Evolutionary conservation across 2,113 vertebrate species (phyloP).

Genomic region (Notarius lentiginosus): DNA sequence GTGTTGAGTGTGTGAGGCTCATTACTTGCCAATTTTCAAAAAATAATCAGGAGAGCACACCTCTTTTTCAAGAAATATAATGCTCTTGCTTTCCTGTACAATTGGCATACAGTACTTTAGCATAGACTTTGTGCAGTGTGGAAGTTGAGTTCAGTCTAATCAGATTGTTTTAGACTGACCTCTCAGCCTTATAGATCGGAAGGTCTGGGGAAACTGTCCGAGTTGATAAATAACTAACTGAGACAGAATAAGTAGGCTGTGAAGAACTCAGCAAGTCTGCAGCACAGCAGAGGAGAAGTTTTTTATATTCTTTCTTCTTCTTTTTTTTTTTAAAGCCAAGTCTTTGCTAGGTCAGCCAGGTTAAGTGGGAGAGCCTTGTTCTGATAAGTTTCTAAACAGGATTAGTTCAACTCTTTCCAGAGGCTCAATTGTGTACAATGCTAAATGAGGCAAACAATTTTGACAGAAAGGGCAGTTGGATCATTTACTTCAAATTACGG

Average conservation of each 20-base stretch:
- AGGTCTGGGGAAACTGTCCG: conserved; percentile 51
- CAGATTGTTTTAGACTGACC: conserved; percentile 9
- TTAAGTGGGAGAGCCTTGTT: conserved; percentile 54
- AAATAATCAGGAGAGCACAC: background rate
- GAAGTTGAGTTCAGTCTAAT: conserved; percentile 41
- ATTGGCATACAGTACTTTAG: conserved; percentile 55
- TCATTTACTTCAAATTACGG: background rate
- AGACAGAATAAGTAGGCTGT: conserved; percentile 60
- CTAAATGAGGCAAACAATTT: conserved; percentile 16
- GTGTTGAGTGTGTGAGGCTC: conserved; percentile 62
- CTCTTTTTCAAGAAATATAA: conserved; percentile 39
- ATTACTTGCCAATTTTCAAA: background rate
- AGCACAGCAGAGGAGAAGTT: conserved; percentile 46
- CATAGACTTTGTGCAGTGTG: conserved; percentile 41
- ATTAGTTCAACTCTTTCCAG: background rate
- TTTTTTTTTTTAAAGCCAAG: background rate
- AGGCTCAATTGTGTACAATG: background rate
- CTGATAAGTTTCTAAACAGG: conserved; percentile 15
- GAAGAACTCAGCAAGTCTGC: conserved; percentile 47
- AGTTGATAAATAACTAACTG: conserved; percentile 60
- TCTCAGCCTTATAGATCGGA: background rate
- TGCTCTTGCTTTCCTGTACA: background rate
- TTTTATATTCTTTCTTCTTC: conserved; percentile 8
- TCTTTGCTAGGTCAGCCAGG: conserved; percentile 41
- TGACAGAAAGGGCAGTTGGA: background rate